A percentile compares a stretch with the other conserved stretches of the same genome.
Conservation (phyloP, 1,140 invertebrate genomes). For the Anoplophora glabripennis region DNA sequence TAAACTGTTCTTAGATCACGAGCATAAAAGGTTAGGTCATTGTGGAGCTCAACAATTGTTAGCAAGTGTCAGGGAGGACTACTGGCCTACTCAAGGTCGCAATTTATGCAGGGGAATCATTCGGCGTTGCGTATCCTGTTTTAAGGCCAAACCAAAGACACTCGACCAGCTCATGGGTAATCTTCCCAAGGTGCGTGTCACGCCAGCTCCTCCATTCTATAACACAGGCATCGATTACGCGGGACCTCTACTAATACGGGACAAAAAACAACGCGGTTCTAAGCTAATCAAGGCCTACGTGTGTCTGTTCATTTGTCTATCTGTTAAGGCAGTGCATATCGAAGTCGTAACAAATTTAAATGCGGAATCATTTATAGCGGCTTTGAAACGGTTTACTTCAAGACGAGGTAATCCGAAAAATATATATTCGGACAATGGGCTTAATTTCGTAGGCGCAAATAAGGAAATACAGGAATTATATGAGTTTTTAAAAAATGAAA, state of each 20-base stretch:
- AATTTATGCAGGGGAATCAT: constrained; percentile 10
- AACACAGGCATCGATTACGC: too few species aligned
- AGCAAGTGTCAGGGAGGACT: constrained; percentile 27
- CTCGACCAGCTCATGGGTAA: too few species aligned
- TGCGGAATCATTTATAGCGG: constrained; percentile 44
- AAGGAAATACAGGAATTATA: constrained; percentile 13
- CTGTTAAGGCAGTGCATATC: constrained; percentile 47
- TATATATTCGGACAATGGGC: constrained; percentile 46
- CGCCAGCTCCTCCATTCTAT: too few species aligned
- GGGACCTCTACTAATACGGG: too few species aligned
- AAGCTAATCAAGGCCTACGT: too few species aligned
- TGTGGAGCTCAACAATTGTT: constrained; percentile 30
- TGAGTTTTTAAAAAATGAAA: background rate
- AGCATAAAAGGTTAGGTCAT: too few species aligned
- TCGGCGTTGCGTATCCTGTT: too few species aligned
- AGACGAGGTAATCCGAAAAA: constrained; percentile 36
- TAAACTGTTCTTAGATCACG: constrained; percentile 28
- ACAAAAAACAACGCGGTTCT: too few species aligned
- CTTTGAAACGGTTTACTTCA: constrained; percentile 45
- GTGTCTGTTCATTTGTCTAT: constrained; percentile 15
- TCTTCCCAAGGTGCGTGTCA: too few species aligned
- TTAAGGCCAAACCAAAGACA: too few species aligned
- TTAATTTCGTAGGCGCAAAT: constrained; percentile 44
- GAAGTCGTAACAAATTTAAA: constrained; percentile 43
- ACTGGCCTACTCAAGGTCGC: constrained; percentile 32